A percentile compares a stretch with the other conserved stretches of the same genome.
These are phyloP conservation scores for Pachyrhynchus sulphureomaculatus DNA, from an alignment of 1,140 invertebrate genomes.

Conservation along the genomic window DNA sequence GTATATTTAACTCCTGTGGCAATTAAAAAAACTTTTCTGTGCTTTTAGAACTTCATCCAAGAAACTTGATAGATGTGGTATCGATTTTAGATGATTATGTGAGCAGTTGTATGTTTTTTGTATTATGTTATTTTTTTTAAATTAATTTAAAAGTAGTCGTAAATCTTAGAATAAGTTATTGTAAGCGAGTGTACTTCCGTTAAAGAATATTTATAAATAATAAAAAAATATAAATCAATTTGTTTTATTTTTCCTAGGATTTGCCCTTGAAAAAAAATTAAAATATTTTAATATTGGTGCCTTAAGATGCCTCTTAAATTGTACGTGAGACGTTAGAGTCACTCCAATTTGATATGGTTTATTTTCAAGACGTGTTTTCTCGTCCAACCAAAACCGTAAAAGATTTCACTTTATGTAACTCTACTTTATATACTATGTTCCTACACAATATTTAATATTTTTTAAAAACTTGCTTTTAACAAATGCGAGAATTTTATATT, in stretches of 20 bases:
- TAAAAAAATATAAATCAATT: constrained; percentile 4
- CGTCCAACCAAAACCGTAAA: no score
- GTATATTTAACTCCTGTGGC: no score
- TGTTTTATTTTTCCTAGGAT: not conserved
- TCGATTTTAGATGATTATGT: constrained; percentile 6
- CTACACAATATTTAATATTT: not conserved
- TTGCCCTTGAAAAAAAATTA: not conserved
- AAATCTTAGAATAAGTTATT: constrained; percentile 4
- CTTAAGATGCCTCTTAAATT: no score
- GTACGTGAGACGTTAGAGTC: no score
- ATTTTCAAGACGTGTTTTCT: no score
- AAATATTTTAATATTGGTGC: no score
- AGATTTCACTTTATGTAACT: no score
- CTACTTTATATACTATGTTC: no score
- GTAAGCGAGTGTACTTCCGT: constrained; percentile 19
- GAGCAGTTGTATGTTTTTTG: constrained; percentile 12
- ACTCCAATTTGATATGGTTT: no score
- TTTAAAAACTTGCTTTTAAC: no score
- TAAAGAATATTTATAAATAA: not conserved
- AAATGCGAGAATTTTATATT: no score
- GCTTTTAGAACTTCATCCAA: no score
- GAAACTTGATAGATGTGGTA: not conserved
- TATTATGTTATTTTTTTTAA: constrained; percentile 8
- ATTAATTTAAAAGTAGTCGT: constrained; percentile 7
- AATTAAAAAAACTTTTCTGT: not conserved